A percentile compares a stretch with the other conserved stretches of the same genome.
phyloP scores from a whole-genome alignment of 1,140 invertebrate genomes.

The Popillia japonica region DNA sequence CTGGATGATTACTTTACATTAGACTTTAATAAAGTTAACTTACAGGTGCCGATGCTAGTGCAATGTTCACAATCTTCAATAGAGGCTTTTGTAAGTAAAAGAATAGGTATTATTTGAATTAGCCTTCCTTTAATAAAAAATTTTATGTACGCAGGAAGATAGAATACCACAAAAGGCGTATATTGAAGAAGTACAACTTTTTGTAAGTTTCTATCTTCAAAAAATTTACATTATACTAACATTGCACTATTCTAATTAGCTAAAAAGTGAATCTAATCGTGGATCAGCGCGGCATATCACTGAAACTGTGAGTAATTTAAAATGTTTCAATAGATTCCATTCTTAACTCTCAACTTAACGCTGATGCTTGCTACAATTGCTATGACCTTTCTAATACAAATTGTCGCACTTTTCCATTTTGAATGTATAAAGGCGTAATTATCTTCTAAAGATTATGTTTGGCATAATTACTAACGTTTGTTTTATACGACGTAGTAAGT shows the following conservation, averaged over 20 bases:
- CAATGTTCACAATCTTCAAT: background rate
- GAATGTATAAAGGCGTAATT: too few species aligned
- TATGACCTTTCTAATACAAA: too few species aligned
- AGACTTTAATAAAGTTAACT: background rate
- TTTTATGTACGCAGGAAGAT: background rate
- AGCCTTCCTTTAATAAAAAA: background rate
- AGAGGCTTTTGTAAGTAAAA: background rate
- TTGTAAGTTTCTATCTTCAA: background rate
- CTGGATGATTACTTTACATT: too few species aligned
- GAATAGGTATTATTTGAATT: background rate
- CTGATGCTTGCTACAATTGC: background rate
- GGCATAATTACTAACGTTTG: too few species aligned
- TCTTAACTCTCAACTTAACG: too few species aligned
- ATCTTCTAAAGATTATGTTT: too few species aligned
- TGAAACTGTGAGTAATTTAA: background rate
- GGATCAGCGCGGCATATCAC: background rate
- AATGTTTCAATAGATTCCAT: background rate
- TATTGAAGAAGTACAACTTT: slow-evolving; percentile 22
- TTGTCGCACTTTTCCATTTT: too few species aligned
- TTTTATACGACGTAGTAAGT: too few species aligned
- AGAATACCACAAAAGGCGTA: background rate
- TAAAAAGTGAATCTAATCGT: background rate
- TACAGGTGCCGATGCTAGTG: background rate
- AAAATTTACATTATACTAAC: background rate
- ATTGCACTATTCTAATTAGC: background rate